Evolutionary conservation across 2,888 invertebrate genomes (phyloP).

Genomic region (Augiades crinisus): DNA sequence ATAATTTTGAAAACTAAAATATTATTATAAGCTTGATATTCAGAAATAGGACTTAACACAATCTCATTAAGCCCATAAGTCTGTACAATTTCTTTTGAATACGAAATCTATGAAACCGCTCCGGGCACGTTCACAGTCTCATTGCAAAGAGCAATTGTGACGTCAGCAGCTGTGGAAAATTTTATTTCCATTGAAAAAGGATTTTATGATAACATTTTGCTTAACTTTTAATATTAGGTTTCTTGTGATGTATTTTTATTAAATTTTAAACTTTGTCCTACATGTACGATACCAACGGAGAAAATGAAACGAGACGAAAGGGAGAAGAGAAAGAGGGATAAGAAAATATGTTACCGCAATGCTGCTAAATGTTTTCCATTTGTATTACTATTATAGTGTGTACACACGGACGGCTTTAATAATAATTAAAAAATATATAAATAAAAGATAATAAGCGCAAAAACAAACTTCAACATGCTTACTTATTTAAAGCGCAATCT

Average conservation of each 20-base stretch:
- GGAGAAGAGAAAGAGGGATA: too few species aligned
- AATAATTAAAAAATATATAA: too few species aligned
- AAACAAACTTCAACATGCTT: not conserved
- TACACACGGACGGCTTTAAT: too few species aligned
- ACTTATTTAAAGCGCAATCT: too few species aligned
- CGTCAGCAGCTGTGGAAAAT: not conserved
- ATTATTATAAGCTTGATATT: too few species aligned
- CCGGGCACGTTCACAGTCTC: conserved; percentile 2
- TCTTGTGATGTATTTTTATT: not conserved
- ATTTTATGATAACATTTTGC: too few species aligned
- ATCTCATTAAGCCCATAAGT: not conserved
- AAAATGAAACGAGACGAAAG: not conserved
- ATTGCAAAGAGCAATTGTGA: not conserved
- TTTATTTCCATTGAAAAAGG: not conserved
- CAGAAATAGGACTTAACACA: not conserved
- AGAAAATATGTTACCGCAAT: too few species aligned
- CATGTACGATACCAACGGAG: too few species aligned
- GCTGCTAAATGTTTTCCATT: too few species aligned
- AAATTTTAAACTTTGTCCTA: too few species aligned
- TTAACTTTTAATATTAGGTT: not conserved
- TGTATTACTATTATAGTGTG: too few species aligned
- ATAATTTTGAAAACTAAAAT: not conserved
- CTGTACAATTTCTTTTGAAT: conserved; percentile 5
- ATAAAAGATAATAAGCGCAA: too few species aligned
- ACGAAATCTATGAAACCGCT: conserved; percentile 1